Conservation (phyloP, 2,888 invertebrate genomes). For the Nebria brevicollis region DNA sequence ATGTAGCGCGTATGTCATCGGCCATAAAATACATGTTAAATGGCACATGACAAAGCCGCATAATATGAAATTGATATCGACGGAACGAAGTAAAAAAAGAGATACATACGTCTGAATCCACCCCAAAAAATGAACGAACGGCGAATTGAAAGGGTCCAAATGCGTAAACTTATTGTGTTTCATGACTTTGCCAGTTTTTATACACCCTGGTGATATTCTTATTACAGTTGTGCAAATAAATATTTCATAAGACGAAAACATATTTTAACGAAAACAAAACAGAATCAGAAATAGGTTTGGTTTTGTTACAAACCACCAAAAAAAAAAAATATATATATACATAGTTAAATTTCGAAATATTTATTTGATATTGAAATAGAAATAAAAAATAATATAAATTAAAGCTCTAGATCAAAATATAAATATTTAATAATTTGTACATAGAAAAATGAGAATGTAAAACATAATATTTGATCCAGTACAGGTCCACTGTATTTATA, state of each 20-base stretch:
- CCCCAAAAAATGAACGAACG: constrained; percentile 53
- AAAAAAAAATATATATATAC: too few species aligned
- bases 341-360: too few species aligned
- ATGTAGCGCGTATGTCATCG: constrained; percentile 47
- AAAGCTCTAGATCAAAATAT: too few species aligned
- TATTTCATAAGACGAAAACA: not conserved
- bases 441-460: too few species aligned
- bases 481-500: constrained; percentile 22
- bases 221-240: constrained; percentile 17
- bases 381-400: too few species aligned
- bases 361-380: too few species aligned
- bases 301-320: too few species aligned
- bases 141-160: constrained; percentile 60
- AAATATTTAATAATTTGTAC: too few species aligned
- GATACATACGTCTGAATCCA: constrained; percentile 55
- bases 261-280: not conserved
- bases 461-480: too few species aligned
- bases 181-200: constrained; percentile 59
- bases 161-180: constrained; percentile 61
- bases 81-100: constrained; percentile 46
- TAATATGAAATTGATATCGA: constrained; percentile 61
- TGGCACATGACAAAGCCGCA: constrained; percentile 61
- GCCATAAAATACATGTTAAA: constrained; percentile 61
- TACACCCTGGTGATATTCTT: constrained; percentile 55
- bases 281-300: too few species aligned